Evolutionary conservation across 2,113 vertebrate genomes (phyloP).

Genomic region (Bubo bubo): DNA sequence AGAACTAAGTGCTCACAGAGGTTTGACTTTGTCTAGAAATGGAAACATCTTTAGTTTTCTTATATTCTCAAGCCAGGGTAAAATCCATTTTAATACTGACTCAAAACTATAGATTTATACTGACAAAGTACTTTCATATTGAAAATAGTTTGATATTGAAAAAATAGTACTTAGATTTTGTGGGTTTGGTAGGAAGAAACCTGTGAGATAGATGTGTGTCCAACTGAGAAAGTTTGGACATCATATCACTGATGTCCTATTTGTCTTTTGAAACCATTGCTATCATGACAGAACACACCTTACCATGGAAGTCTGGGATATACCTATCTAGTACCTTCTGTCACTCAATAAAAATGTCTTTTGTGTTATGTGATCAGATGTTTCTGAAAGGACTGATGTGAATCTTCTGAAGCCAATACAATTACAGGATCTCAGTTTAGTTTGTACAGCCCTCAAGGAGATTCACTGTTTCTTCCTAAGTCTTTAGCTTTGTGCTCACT

Average conservation of each 20-base stretch:
- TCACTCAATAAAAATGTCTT: not conserved
- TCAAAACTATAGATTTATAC: not conserved
- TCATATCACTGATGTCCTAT: rapidly evolving
- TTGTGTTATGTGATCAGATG: not conserved
- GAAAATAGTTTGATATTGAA: not conserved
- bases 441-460: not conserved
- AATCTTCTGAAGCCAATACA: not conserved
- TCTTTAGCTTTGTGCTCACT: not conserved
- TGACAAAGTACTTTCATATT: not conserved
- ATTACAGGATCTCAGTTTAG: not conserved
- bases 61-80: not conserved
- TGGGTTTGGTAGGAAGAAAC: not conserved
- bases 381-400: not conserved
- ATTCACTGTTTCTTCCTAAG: not conserved
- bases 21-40: not conserved
- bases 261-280: not conserved
- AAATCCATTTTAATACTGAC: not conserved
- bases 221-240: not conserved
- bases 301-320: not conserved
- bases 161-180: not conserved
- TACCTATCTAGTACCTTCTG: not conserved
- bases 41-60: not conserved
- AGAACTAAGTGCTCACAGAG: not conserved
- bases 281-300: not conserved
- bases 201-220: not conserved